Percentiles rank a stretch among this genome's conserved stretches.
phyloP scores from a whole-genome alignment of 2,888 invertebrate species.

The Melieria crassipennis region DNA sequence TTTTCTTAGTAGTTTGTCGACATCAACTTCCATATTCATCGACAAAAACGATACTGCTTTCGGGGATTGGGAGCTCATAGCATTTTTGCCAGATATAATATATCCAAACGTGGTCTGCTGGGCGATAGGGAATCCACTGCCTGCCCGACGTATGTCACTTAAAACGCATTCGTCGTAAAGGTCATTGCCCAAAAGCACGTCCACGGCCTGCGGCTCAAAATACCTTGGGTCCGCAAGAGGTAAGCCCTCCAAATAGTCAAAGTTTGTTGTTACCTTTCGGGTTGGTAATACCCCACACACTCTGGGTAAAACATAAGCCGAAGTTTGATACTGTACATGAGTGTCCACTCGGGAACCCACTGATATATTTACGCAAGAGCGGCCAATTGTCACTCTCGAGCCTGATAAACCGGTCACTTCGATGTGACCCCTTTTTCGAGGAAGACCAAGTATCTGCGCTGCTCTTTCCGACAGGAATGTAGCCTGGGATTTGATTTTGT shows the following conservation, averaged over 20 bases:
- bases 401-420: constrained; percentile 1
- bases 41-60: constrained; percentile 7
- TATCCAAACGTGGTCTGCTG: constrained; percentile 34
- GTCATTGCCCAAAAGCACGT: constrained; percentile 31
- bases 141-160: constrained; percentile 13
- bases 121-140: constrained; percentile 16
- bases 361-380: background rate
- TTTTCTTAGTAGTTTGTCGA: constrained; percentile 20
- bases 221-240: constrained; percentile 26
- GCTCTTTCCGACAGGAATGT: background rate
- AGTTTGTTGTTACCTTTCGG: background rate
- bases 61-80: background rate
- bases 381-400: background rate
- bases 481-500: constrained; percentile 9
- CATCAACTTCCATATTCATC: constrained; percentile 5
- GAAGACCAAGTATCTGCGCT: constrained; percentile 4
- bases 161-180: constrained; percentile 19
- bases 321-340: background rate
- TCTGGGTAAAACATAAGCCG: constrained; percentile 21
- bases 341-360: background rate
- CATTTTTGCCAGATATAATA: constrained; percentile 26
- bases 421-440: background rate
- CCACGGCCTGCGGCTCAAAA: constrained; percentile 25
- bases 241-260: constrained; percentile 2
- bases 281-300: background rate